Conservation (phyloP, 2,797 vertebrate species). For the Todus mexicanus region DNA sequence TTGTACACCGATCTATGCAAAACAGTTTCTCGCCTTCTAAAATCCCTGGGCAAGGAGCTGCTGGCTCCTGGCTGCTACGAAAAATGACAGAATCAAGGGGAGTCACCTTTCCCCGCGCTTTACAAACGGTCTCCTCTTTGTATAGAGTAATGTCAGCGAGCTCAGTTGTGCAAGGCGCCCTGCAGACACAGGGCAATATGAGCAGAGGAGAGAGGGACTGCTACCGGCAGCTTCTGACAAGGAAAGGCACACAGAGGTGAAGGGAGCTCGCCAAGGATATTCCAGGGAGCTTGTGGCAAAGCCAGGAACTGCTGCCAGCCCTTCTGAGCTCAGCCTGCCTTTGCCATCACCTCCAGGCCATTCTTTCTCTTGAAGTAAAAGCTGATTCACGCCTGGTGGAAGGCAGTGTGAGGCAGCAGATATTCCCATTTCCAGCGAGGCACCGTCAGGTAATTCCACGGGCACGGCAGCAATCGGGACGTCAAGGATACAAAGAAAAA, state of each 20-base stretch:
- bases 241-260: slow-evolving; percentile 34
- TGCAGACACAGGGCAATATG: not conserved
- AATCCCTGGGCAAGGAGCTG: not conserved
- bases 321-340: slow-evolving; percentile 38
- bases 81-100: not conserved
- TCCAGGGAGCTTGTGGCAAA: slow-evolving; percentile 39
- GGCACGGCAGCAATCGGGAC: not conserved
- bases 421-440: not conserved
- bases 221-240: not conserved
- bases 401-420: slow-evolving; percentile 19
- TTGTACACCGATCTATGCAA: not conserved
- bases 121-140: not conserved
- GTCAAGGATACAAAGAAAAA: not conserved
- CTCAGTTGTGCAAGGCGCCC: not conserved
- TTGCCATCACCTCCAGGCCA: slow-evolving; percentile 63
- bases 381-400: slow-evolving; percentile 44
- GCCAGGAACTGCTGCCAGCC: slow-evolving; percentile 50
- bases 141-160: not conserved
- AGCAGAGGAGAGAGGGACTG: not conserved
- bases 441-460: not conserved
- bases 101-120: not conserved
- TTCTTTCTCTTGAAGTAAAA: slow-evolving; percentile 35
- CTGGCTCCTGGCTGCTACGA: not conserved
- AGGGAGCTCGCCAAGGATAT: slow-evolving; percentile 17
- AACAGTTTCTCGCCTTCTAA: not conserved